phyloP scores from a whole-genome alignment of 2,113 vertebrate genomes.

The Neogobius melanostomus region DNA sequence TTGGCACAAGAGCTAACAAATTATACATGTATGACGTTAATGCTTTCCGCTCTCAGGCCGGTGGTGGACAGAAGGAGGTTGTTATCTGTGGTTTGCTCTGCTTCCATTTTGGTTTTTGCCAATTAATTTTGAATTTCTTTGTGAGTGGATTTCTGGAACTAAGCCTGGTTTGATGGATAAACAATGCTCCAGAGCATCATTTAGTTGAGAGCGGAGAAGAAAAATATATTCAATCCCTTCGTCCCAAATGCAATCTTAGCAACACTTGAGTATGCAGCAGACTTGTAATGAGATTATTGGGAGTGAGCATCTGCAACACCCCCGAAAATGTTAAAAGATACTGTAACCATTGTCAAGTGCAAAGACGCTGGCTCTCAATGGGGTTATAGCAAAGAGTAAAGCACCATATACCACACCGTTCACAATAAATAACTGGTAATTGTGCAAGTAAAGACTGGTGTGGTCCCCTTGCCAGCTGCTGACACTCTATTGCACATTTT shows the following conservation, averaged over 20 bases:
- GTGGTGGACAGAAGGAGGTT: conserved; percentile 48
- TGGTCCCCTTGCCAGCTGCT: no score
- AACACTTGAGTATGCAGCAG: conserved; percentile 44
- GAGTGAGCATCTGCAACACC: neutral
- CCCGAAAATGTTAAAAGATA: neutral
- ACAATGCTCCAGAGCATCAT: conserved; percentile 72
- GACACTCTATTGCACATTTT: no score
- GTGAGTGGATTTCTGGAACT: conserved; percentile 62
- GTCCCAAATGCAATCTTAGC: conserved; percentile 54
- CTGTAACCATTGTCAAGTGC: neutral
- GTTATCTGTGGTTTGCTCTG: conserved; percentile 44
- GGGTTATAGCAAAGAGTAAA: neutral
- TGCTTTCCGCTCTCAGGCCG: conserved; percentile 24
- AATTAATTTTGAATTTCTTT: conserved; percentile 72
- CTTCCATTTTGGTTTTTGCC: conserved; percentile 61
- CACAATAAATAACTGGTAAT: no score
- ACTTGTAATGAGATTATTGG: conserved; percentile 48
- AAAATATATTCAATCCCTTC: conserved; percentile 51
- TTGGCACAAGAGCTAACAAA: conserved; percentile 58
- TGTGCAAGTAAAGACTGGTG: no score
- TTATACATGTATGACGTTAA: conserved; percentile 52
- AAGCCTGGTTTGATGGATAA: conserved; percentile 69
- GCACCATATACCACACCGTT: no score
- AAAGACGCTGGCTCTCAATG: neutral
- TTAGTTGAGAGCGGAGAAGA: conserved; percentile 52